These are phyloP conservation scores for Corythornis leucogaster DNA, from an alignment of 2,797 vertebrate species.

Conservation along the genomic window DNA sequence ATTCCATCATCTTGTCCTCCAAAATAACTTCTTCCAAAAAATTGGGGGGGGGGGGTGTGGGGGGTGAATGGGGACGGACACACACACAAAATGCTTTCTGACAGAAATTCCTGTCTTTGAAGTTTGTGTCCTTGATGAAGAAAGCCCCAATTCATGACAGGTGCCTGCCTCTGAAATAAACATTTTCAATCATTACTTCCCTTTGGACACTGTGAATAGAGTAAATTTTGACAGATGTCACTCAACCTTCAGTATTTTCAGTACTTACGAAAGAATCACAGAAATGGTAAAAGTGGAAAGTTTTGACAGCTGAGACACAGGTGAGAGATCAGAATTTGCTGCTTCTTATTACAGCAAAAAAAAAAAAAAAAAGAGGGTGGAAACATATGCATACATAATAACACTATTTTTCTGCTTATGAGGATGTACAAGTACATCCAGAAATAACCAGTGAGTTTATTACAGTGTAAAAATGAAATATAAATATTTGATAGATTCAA, in stretches of 20 bases:
- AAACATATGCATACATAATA: accelerated
- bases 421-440: neutral
- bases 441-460: slow-evolving; percentile 1
- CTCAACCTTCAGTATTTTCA: neutral
- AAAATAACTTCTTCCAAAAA: neutral
- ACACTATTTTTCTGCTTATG: neutral
- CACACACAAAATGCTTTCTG: neutral
- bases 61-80: neutral
- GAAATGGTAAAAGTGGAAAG: neutral
- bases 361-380: neutral
- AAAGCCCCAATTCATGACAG: neutral
- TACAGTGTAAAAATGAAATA: neutral
- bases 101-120: slow-evolving; percentile 3
- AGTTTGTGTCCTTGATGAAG: neutral
- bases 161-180: neutral
- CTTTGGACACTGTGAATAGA: neutral
- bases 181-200: neutral
- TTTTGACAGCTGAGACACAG: slow-evolving; percentile 36
- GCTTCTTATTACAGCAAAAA: neutral
- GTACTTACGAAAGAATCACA: neutral
- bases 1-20: neutral
- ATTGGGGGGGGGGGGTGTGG: accelerated
- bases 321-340: neutral
- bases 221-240: slow-evolving; percentile 51
- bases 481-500: neutral